Evolutionary conservation across 2,888 invertebrate genomes (phyloP).

Genomic region (Doris montereyensis): DNA sequence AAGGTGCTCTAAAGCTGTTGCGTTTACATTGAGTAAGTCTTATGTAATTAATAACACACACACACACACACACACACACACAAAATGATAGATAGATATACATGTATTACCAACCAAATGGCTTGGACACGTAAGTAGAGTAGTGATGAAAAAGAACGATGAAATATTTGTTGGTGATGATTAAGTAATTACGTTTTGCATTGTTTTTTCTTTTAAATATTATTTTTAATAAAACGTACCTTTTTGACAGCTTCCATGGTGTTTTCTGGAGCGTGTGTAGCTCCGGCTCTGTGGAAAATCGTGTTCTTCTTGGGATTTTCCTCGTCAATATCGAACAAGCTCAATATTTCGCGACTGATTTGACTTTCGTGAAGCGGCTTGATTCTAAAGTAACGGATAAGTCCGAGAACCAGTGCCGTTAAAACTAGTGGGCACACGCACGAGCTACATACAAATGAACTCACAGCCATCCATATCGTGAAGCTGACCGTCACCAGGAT

Average conservation of each 20-base stretch:
- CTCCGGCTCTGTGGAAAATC: conserved; percentile 84
- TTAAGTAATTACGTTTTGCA: no score
- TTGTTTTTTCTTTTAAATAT: no score
- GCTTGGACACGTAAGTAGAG: no score
- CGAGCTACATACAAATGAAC: conserved; percentile 16
- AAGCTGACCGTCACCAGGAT: not conserved
- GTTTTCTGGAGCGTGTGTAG: conserved; percentile 86
- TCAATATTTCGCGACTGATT: conserved; percentile 4
- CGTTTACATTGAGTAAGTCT: no score
- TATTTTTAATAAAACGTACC: no score
- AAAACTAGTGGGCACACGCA: not conserved
- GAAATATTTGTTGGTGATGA: no score
- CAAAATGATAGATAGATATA: no score
- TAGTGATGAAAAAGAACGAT: no score
- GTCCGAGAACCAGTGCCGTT: not conserved
- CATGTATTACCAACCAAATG: conserved; percentile 79
- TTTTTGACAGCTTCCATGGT: conserved; percentile 82
- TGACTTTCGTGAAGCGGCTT: not conserved
- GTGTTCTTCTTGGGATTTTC: conserved; percentile 25
- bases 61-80: no score
- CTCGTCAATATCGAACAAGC: conserved; percentile 20
- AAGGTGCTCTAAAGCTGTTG: no score
- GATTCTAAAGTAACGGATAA: conserved; percentile 14
- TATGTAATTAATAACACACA: no score
- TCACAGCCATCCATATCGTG: conserved; percentile 15